Conservation (phyloP, 2,888 invertebrate species). For the Timema cristinae region DNA sequence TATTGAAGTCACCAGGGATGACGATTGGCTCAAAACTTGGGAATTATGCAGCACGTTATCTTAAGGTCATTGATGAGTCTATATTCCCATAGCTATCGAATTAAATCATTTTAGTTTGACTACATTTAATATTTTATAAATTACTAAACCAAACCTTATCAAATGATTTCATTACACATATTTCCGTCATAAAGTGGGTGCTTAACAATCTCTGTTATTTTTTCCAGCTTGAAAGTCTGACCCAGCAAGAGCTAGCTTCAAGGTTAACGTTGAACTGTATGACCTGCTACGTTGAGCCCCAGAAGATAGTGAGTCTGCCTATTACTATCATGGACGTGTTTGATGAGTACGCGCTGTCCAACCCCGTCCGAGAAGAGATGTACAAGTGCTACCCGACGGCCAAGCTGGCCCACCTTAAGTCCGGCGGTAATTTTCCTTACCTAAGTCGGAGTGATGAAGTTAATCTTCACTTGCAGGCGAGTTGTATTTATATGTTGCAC, state of each 20-base stretch:
- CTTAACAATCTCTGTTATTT: no score
- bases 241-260: constrained; percentile 79
- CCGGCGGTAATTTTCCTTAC: constrained; percentile 88
- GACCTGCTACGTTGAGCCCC: constrained; percentile 72
- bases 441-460: constrained; percentile 84
- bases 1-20: no score
- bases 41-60: no score
- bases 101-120: no score
- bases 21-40: no score
- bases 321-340: constrained; percentile 85
- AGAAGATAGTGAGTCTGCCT: constrained; percentile 62
- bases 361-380: constrained; percentile 71
- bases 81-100: no score
- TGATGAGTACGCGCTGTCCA: constrained; percentile 80
- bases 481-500: not conserved
- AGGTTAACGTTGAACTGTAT: constrained; percentile 82
- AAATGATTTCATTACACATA: no score
- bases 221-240: constrained; percentile 73
- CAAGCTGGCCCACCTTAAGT: constrained; percentile 80
- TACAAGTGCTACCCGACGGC: constrained; percentile 84
- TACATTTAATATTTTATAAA: no score
- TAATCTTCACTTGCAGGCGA: constrained; percentile 77
- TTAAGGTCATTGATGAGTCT: no score
- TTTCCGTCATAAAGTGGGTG: no score
- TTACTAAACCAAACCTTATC: no score